A percentile compares a stretch with the other conserved stretches of the same genome.
These are phyloP conservation scores for Aplodontia rufa DNA, from an alignment of 2,113 vertebrate species.

Conservation along the genomic window DNA sequence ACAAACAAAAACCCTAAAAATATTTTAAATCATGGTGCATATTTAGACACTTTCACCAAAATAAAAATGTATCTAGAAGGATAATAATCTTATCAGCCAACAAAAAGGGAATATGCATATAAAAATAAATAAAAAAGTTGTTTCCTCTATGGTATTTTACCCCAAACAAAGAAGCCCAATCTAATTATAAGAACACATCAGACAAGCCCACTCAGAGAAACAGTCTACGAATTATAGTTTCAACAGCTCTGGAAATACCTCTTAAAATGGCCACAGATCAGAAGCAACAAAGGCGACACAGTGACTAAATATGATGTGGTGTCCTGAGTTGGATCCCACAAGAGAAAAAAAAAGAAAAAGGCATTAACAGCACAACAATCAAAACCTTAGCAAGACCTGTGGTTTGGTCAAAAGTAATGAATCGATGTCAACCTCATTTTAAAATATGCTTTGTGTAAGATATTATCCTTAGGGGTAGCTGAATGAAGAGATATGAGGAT, in stretches of 20 bases:
- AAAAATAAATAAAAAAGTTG: neutral
- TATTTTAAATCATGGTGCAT: neutral
- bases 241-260: neutral
- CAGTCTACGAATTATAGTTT: neutral
- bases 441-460: neutral
- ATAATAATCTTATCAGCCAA: neutral
- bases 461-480: neutral
- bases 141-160: neutral
- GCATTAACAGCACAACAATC: neutral
- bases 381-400: neutral
- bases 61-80: slow-evolving; percentile 3
- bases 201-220: neutral
- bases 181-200: neutral
- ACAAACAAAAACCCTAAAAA: too few species aligned
- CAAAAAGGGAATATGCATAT: neutral
- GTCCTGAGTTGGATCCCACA: neutral
- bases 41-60: neutral
- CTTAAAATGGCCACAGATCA: neutral
- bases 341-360: neutral
- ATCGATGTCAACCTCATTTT: neutral
- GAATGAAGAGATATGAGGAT: neutral
- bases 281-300: neutral
- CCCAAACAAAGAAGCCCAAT: neutral
- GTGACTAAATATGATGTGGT: neutral
- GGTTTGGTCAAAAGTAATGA: neutral